A percentile compares a stretch with the other conserved stretches of the same genome.
Evolutionary conservation across 2,888 invertebrate genomes (phyloP).

Genomic region (Cantharis rufa): DNA sequence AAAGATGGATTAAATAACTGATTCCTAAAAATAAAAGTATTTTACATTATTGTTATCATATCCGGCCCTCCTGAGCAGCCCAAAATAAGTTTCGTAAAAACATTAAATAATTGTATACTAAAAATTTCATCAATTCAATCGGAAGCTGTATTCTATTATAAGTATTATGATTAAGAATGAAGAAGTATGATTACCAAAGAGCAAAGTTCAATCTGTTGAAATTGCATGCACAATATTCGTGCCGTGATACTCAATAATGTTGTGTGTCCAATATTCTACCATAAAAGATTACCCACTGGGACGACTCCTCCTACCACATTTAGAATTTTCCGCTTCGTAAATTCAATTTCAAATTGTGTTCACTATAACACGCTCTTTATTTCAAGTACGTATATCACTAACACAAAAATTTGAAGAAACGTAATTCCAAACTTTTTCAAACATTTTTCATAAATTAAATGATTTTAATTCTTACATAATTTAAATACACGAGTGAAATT

Average conservation of each 20-base stretch:
- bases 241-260: conserved; percentile 7
- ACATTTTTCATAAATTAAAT: neutral
- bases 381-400: neutral
- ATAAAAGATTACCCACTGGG: conserved; percentile 1
- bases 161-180: neutral
- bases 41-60: too few relatives aligned
- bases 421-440: neutral
- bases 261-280: conserved; percentile 9
- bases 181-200: neutral
- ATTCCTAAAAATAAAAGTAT: neutral
- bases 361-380: conserved; percentile 4
- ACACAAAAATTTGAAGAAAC: neutral
- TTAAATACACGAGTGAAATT: too few relatives aligned
- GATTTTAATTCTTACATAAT: neutral
- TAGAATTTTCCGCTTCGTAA: conserved; percentile 15
- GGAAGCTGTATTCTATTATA: neutral
- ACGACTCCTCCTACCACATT: neutral
- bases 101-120: too few relatives aligned
- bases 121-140: neutral
- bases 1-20: neutral
- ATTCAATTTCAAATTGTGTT: conserved; percentile 20
- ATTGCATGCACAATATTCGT: conserved; percentile 6
- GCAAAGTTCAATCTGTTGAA: neutral
- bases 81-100: too few relatives aligned
- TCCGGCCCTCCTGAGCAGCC: too few relatives aligned